Evolutionary conservation across 2,888 invertebrate species (phyloP).

Genomic region (Microdon myrmicae): DNA sequence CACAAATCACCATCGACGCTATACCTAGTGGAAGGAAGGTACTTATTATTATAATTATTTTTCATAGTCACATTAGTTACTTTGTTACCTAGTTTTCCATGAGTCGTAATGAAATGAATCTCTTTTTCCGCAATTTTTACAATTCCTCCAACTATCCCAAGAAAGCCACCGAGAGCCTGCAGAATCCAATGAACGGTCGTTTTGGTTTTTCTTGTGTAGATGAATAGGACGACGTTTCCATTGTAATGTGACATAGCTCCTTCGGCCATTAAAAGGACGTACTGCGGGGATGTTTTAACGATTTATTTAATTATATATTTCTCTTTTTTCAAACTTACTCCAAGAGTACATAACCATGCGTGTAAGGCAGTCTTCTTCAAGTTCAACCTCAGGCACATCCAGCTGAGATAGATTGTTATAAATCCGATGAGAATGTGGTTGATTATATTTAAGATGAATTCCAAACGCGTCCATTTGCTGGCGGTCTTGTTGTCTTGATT

Average conservation of each 20-base stretch:
- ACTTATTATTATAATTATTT: too few relatives aligned
- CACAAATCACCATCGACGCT: constrained; percentile 58
- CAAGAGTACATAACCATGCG: constrained; percentile 60
- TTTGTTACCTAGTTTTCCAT: constrained; percentile 53
- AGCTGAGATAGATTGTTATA: constrained; percentile 60
- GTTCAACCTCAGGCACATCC: constrained; percentile 56
- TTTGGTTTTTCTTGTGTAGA: constrained; percentile 56
- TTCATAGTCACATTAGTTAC: neutral
- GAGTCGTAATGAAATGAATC: constrained; percentile 47
- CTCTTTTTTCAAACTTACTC: constrained; percentile 52
- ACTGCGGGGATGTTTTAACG: constrained; percentile 41
- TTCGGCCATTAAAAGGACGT: constrained; percentile 61
- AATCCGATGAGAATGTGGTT: constrained; percentile 62
- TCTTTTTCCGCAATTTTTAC: constrained; percentile 56
- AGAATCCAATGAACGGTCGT: constrained; percentile 59
- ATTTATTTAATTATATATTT: neutral
- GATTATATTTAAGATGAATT: constrained; percentile 56
- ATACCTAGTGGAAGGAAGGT: constrained; percentile 22
- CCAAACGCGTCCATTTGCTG: constrained; percentile 51
- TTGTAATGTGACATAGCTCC: constrained; percentile 61
- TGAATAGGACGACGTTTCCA: constrained; percentile 56
- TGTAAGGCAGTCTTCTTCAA: constrained; percentile 57
- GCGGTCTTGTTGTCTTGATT: constrained; percentile 7
- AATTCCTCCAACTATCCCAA: constrained; percentile 59
- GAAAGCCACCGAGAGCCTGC: constrained; percentile 57